Evolutionary conservation across 2,888 invertebrate genomes (phyloP).

Genomic region (Himalopsyche kuldschensis): DNA sequence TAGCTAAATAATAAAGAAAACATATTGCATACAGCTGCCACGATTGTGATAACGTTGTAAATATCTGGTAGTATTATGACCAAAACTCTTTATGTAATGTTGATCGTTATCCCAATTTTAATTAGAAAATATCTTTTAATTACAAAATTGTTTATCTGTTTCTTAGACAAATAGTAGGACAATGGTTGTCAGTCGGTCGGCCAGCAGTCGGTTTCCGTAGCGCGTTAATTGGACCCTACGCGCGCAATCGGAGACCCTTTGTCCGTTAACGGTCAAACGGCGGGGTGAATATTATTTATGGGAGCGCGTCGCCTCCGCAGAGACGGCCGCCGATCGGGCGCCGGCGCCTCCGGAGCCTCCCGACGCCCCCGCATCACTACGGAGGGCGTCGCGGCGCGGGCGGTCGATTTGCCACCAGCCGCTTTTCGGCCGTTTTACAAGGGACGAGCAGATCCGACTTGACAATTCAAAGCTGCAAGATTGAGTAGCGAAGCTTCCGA

Average conservation of each 20-base stretch:
- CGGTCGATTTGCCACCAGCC: conserved; percentile 10
- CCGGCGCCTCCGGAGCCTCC: conserved; percentile 18
- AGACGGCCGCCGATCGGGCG: conserved; percentile 18
- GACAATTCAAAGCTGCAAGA: no score
- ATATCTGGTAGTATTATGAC: no score
- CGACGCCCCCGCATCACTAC: background rate
- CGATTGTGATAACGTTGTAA: no score
- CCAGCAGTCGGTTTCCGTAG: background rate
- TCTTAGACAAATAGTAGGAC: background rate
- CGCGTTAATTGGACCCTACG: conserved; percentile 4
- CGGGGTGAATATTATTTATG: conserved; percentile 27
- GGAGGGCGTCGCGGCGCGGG: background rate
- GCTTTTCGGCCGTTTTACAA: no score
- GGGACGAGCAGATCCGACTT: no score
- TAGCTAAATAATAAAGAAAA: no score
- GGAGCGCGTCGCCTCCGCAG: conserved; percentile 13
- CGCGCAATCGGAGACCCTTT: background rate
- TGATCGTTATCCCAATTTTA: background rate
- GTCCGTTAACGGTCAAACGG: conserved; percentile 20
- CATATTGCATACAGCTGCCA: no score
- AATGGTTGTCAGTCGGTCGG: background rate
- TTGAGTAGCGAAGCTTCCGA: no score
- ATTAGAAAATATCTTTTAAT: background rate
- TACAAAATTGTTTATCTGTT: background rate
- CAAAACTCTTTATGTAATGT: background rate